phyloP scores from a whole-genome alignment of 1,140 invertebrate genomes.

The Diabrotica undecimpunctata region DNA sequence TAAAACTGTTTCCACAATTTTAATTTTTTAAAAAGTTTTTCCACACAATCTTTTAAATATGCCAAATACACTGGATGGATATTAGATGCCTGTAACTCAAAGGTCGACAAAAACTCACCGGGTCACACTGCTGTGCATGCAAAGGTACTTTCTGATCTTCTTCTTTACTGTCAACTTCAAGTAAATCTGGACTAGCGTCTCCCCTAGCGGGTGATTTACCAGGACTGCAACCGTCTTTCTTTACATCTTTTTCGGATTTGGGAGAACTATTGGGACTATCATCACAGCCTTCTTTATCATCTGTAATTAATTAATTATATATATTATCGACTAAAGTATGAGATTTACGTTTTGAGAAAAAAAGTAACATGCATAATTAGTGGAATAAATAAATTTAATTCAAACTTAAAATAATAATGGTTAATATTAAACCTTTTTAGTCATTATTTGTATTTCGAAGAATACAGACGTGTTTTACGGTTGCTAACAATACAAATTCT shows the following conservation, averaged over 20 bases:
- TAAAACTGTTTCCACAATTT: too few species aligned
- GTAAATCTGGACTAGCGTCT: conserved; percentile 27
- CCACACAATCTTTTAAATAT: too few species aligned
- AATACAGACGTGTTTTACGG: too few species aligned
- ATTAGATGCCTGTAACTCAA: neutral
- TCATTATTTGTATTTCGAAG: too few species aligned
- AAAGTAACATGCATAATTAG: neutral
- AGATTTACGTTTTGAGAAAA: too few species aligned
- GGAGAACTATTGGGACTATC: conserved; percentile 41
- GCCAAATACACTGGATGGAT: too few species aligned
- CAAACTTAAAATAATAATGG: too few species aligned
- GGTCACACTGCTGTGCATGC: conserved; percentile 54
- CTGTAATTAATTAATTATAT: conserved; percentile 38
- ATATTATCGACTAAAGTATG: neutral
- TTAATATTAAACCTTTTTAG: too few species aligned
- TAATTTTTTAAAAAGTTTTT: too few species aligned
- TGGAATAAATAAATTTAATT: too few species aligned
- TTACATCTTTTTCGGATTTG: conserved; percentile 31
- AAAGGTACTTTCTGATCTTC: conserved; percentile 52
- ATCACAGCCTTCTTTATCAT: conserved; percentile 56
- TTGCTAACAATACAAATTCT: too few species aligned
- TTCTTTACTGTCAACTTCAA: conserved; percentile 42
- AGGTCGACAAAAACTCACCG: conserved; percentile 45
- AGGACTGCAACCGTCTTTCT: conserved; percentile 36
- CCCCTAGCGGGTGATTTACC: conserved; percentile 33